These are phyloP conservation scores for Morus bassanus DNA, from an alignment of 2,797 vertebrate genomes.

Conservation along the genomic window DNA sequence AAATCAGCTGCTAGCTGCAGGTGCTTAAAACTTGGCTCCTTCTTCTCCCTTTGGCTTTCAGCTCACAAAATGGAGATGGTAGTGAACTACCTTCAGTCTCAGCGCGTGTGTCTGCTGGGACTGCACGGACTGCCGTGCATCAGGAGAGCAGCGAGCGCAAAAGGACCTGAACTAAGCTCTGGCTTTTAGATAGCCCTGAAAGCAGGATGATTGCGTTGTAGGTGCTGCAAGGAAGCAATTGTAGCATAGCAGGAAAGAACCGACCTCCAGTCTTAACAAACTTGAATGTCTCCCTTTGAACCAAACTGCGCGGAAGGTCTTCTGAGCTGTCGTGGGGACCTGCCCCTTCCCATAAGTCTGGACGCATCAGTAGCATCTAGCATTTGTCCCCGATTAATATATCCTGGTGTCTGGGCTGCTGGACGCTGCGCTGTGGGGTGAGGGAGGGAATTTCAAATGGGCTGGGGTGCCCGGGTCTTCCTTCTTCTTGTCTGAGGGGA, in stretches of 20 bases:
- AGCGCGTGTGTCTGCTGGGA: accelerated
- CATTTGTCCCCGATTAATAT: accelerated
- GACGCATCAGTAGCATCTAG: not conserved
- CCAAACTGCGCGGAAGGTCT: not conserved
- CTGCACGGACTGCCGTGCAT: too few relatives aligned
- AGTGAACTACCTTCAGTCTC: not conserved
- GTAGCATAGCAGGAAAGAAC: accelerated
- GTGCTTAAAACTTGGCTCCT: not conserved
- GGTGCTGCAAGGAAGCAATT: not conserved
- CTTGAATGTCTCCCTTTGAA: not conserved
- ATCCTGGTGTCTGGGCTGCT: not conserved
- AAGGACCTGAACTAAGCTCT: not conserved
- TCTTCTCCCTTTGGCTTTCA: not conserved
- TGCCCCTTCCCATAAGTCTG: accelerated
- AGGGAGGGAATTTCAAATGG: not conserved
- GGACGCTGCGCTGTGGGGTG: not conserved
- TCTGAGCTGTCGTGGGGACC: not conserved
- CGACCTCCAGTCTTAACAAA: accelerated
- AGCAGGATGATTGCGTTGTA: accelerated
- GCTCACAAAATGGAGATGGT: not conserved
- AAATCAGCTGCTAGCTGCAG: not conserved
- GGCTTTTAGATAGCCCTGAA: not conserved
- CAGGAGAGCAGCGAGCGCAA: not conserved
- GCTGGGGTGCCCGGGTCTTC: not conserved
- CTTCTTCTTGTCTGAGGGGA: not conserved